Conservation (phyloP, 2,113 vertebrate species). For the Leptobrachium ailaonicum region DNA sequence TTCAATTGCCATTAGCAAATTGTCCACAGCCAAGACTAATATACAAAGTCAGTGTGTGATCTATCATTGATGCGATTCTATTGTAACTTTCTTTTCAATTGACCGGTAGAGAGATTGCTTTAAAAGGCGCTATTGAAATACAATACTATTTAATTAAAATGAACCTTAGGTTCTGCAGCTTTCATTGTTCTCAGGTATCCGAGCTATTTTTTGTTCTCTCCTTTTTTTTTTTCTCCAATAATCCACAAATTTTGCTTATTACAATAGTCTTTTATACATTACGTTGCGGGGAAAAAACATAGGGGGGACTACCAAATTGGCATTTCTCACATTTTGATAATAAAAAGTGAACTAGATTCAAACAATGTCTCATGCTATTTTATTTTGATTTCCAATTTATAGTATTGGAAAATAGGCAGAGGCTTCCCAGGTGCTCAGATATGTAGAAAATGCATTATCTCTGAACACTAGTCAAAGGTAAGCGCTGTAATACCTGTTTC, state of each 20-base stretch:
- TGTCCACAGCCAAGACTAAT: slow-evolving; percentile 23
- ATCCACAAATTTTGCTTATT: neutral
- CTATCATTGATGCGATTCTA: slow-evolving; percentile 27
- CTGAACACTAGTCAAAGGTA: no score
- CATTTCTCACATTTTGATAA: neutral
- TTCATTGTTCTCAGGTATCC: slow-evolving; percentile 11
- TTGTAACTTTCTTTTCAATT: slow-evolving; percentile 17
- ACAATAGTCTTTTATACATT: no score
- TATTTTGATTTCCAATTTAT: neutral
- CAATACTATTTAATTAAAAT: slow-evolving; percentile 32
- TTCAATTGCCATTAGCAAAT: slow-evolving; percentile 22
- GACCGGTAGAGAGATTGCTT: slow-evolving; percentile 11
- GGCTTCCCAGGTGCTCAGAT: no score
- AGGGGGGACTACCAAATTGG: neutral
- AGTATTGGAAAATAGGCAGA: no score
- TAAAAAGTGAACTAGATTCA: neutral
- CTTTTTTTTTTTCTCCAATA: neutral
- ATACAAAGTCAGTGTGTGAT: slow-evolving; percentile 31
- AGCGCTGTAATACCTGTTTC: no score
- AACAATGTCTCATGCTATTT: neutral
- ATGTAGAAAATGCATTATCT: no score
- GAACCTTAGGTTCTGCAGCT: slow-evolving; percentile 12
- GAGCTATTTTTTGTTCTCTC: neutral
- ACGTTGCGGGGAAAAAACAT: no score
- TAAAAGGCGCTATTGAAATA: slow-evolving; percentile 20